A percentile compares a stretch with the other conserved stretches of the same genome.
Evolutionary conservation across 2,888 invertebrate genomes (phyloP).

Genomic region (Parnassius mnemosyne): DNA sequence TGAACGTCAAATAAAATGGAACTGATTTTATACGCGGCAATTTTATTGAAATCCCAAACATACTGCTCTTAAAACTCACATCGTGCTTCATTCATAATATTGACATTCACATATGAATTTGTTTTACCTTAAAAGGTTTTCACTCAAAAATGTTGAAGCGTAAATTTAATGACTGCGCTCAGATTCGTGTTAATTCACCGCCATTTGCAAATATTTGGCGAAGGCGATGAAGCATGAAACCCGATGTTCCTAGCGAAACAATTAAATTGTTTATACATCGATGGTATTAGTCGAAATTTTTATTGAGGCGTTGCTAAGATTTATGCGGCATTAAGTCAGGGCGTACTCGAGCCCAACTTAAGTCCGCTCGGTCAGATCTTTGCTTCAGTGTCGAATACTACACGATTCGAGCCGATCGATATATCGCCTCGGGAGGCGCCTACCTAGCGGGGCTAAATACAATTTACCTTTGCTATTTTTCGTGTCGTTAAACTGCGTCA

Average conservation of each 20-base stretch:
- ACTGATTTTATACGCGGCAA: conserved; percentile 18
- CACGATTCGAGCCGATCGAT: conserved; percentile 63
- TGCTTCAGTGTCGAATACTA: conserved; percentile 53
- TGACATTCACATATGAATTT: conserved; percentile 28
- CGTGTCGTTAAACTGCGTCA: conserved; percentile 81
- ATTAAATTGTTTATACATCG: conserved; percentile 74
- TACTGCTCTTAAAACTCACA: conserved; percentile 29
- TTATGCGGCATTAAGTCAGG: conserved; percentile 47
- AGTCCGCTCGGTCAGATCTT: conserved; percentile 67
- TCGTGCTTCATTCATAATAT: conserved; percentile 27
- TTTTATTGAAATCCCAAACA: conserved; percentile 21
- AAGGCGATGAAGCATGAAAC: conserved; percentile 60
- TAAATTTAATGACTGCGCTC: conserved; percentile 76
- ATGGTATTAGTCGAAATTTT: conserved; percentile 56
- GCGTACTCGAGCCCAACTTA: conserved; percentile 53
- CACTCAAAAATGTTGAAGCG: conserved; percentile 66
- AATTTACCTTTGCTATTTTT: conserved; percentile 82
- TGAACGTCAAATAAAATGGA: conserved; percentile 21
- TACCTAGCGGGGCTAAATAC: conserved; percentile 75
- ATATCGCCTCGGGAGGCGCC: conserved; percentile 63
- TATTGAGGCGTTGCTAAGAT: conserved; percentile 44
- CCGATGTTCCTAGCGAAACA: conserved; percentile 69
- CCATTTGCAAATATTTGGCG: conserved; percentile 54
- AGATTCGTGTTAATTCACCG: conserved; percentile 69
- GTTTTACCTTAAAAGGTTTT: conserved; percentile 69